These are phyloP conservation scores for Corynorhinus townsendii DNA, from an alignment of 2,113 vertebrate species.

Conservation along the genomic window DNA sequence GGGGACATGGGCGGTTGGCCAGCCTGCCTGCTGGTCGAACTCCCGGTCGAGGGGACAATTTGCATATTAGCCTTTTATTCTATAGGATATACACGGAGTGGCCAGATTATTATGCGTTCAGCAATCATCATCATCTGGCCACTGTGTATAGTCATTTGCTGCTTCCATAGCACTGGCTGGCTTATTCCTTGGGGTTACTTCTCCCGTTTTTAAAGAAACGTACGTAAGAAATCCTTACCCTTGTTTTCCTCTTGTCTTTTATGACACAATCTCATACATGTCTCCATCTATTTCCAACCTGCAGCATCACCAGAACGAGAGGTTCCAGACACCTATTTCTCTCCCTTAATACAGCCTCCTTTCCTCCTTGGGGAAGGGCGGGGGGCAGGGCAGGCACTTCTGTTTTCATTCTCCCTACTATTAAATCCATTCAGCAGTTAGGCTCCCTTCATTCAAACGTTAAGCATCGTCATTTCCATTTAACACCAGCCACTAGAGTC, in stretches of 20 bases:
- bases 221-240: not conserved
- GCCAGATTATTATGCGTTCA: too few species aligned
- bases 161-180: not conserved
- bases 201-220: not conserved
- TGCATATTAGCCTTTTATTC: too few species aligned
- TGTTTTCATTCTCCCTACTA: not conserved
- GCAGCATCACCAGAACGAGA: not conserved
- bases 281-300: not conserved
- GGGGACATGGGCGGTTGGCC: too few species aligned
- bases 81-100: too few species aligned
- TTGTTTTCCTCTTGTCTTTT: not conserved
- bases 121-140: too few species aligned
- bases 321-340: not conserved
- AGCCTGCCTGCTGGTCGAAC: too few species aligned
- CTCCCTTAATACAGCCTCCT: not conserved
- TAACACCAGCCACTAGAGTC: not conserved
- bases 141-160: not conserved
- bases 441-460: not conserved
- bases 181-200: slow-evolving; percentile 1
- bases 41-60: too few species aligned
- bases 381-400: not conserved
- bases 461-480: not conserved
- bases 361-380: not conserved
- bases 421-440: not conserved
- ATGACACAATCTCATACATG: not conserved